These are phyloP conservation scores for Arizona elegans DNA, from an alignment of 2,113 vertebrate genomes.

Conservation along the genomic window DNA sequence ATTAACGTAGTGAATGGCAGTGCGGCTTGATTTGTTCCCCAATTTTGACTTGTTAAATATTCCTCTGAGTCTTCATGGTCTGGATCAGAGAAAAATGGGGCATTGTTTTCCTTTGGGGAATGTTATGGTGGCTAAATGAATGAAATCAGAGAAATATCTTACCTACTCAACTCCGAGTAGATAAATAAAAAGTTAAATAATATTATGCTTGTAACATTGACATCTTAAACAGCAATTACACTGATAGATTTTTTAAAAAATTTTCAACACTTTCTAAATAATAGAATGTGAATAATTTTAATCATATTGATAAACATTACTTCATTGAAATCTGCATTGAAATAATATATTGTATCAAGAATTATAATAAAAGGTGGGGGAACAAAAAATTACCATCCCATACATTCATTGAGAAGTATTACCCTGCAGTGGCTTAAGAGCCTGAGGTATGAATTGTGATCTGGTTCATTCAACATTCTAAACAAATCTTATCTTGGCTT, in stretches of 20 bases:
- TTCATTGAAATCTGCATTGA: background rate
- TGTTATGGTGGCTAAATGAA: background rate
- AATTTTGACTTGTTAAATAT: background rate
- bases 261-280: background rate
- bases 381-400: background rate
- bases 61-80: background rate
- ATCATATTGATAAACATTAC: background rate
- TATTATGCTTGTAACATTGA: background rate
- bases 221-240: background rate
- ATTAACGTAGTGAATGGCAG: constrained; percentile 16
- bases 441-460: background rate
- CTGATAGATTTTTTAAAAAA: background rate
- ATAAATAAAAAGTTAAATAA: background rate
- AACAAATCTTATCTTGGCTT: background rate
- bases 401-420: background rate
- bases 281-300: background rate
- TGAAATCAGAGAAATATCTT: background rate
- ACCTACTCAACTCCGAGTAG: background rate
- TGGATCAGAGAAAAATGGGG: background rate
- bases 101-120: background rate
- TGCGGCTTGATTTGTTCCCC: constrained; percentile 2
- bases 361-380: background rate
- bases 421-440: background rate
- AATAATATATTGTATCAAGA: background rate
- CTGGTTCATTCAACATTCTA: background rate